Evolutionary conservation across 1,140 invertebrate species (phyloP), one percentile per base, ranked within the genome.

Genomic region (Zaprionus tsacasi): DNA sequence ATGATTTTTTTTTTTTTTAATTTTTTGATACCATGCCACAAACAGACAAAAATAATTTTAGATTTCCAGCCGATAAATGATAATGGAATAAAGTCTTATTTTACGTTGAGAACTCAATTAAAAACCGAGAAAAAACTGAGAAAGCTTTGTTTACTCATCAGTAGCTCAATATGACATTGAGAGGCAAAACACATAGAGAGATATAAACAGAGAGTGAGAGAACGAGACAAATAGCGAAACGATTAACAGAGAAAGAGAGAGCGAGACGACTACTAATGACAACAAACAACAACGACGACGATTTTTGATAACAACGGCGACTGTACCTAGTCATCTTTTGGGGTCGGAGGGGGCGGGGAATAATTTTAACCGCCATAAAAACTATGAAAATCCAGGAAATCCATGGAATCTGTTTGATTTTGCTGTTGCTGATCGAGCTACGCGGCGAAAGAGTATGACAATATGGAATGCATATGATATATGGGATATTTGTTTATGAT

Each of bases 371-470:
- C 85, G 67, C 85, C 80, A 83, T 92, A 92, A 61, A 92, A 92
- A 82, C 91, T 92, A 83, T 92, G 91, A 76, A 92, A 92, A 64
- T 92, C 91, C 91, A 92, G 77, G 70, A 92, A 92, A 92, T 92
- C 91, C 88, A 89, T 83, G 71, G 91, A 89, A 79, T 92, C 91
- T 75, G 87, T 76, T 89, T 92, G 91, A 83, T 92, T 92, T 82
- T 80, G 86, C 82, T 89, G 91, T 78, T 92, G 91, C 72, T 92
- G 91, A 68, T 92, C 91, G 82, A 92, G 89, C 91, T 92, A 86
- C 66, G 55, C 80, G 73, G 55, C 73, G 73, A 71, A 48, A 59
- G 64, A 55, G 52, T 50, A 40, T 58, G 66, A 48, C 35, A 59
- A 66, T 65, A 50, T 58, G 52, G 27, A 7, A 35, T 45, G 54